Evolutionary conservation across 2,888 invertebrate genomes (phyloP).

Genomic region (Epinotia brunnichana): DNA sequence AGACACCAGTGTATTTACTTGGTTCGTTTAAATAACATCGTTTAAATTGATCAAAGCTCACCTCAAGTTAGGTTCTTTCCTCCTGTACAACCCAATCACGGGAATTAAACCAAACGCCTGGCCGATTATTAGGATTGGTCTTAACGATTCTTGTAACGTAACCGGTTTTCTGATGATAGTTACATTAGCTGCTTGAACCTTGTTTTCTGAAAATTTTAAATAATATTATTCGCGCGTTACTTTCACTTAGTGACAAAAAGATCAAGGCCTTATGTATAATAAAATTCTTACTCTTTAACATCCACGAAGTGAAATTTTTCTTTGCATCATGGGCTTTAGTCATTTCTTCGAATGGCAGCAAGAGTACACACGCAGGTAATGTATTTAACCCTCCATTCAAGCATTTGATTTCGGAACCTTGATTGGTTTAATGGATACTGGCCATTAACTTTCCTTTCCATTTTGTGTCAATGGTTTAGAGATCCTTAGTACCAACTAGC

Average conservation of each 20-base stretch:
- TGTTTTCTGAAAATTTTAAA: conserved; percentile 63
- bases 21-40: too few relatives aligned
- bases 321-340: conserved; percentile 49
- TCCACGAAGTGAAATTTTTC: conserved; percentile 59
- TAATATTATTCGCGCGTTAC: neutral
- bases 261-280: neutral
- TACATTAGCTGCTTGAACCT: conserved; percentile 56
- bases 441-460: conserved; percentile 27
- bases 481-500: conserved; percentile 16
- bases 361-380: conserved; percentile 19
- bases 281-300: conserved; percentile 66
- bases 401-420: conserved; percentile 22
- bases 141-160: conserved; percentile 65
- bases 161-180: conserved; percentile 52
- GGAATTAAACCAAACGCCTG: conserved; percentile 72
- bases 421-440: conserved; percentile 35
- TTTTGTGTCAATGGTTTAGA: conserved; percentile 26
- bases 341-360: conserved; percentile 51
- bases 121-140: conserved; percentile 64
- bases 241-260: neutral
- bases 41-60: conserved; percentile 42
- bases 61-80: conserved; percentile 59
- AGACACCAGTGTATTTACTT: too few relatives aligned
- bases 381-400: conserved; percentile 10
- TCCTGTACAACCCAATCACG: conserved; percentile 62